These are phyloP conservation scores for Idris sp. DNA, from an alignment of 1,140 invertebrate species.

Conservation along the genomic window DNA sequence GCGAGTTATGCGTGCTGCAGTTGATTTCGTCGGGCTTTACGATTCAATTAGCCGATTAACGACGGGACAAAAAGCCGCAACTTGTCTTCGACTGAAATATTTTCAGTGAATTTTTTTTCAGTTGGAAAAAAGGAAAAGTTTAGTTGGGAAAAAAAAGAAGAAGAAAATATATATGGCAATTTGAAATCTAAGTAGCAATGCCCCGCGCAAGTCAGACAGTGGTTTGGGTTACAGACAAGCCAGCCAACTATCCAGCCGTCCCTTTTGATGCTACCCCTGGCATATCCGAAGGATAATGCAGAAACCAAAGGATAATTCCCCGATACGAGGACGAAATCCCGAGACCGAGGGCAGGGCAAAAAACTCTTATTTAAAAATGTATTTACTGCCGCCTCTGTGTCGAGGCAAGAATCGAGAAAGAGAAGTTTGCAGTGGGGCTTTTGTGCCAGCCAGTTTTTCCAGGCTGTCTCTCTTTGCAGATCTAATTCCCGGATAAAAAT, in stretches of 20 bases:
- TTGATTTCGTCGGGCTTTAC: constrained; percentile 21
- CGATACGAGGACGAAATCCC: constrained; percentile 75
- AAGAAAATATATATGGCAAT: no score
- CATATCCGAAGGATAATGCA: constrained; percentile 72
- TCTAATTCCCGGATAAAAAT: constrained; percentile 44
- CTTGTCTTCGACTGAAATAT: background rate
- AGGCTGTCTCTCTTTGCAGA: constrained; percentile 5
- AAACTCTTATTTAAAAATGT: constrained; percentile 79
- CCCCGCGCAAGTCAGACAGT: constrained; percentile 69
- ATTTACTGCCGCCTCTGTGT: constrained; percentile 74
- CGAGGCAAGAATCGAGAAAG: constrained; percentile 69
- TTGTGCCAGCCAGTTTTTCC: constrained; percentile 27
- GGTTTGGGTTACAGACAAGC: constrained; percentile 63
- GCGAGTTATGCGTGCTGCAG: constrained; percentile 16
- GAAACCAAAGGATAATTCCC: constrained; percentile 78
- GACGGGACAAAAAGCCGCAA: no score
- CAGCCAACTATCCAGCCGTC: constrained; percentile 56
- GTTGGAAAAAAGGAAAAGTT: constrained; percentile 21
- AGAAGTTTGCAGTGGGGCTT: background rate
- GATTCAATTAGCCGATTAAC: constrained; percentile 25
- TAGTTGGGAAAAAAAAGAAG: no score
- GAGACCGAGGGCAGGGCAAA: constrained; percentile 67
- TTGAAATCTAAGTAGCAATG: constrained; percentile 71
- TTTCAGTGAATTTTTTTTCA: constrained; percentile 1
- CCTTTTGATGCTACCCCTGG: constrained; percentile 73